These are phyloP conservation scores for Penaeus japonicus DNA, from an alignment of 1,140 invertebrate genomes.

Conservation along the genomic window DNA sequence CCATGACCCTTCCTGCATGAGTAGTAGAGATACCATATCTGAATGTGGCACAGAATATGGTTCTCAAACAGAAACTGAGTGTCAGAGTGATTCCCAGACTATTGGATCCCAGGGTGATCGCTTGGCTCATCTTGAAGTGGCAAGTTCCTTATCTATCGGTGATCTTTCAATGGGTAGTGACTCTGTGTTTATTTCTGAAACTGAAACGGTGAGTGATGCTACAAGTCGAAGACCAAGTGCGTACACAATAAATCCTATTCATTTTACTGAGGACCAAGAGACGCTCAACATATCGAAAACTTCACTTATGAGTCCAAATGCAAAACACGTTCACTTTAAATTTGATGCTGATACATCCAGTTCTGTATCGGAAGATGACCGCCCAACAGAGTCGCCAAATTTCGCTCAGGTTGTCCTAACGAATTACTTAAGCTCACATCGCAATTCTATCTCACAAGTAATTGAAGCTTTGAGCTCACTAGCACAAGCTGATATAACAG, in stretches of 20 bases:
- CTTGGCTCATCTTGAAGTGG: conserved; percentile 36
- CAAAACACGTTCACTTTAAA: conserved; percentile 57
- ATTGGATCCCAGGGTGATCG: conserved; percentile 37
- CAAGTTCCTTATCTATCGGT: conserved; percentile 60
- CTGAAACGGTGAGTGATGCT: conserved; percentile 56
- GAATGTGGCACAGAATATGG: conserved; percentile 48
- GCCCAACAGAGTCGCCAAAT: conserved; percentile 33
- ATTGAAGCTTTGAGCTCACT: conserved; percentile 60
- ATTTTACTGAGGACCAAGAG: conserved; percentile 27
- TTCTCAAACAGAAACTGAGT: conserved; percentile 40
- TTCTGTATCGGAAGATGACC: conserved; percentile 42
- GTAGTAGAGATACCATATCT: conserved; percentile 45
- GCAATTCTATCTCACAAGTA: conserved; percentile 61
- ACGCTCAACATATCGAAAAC: conserved; percentile 26
- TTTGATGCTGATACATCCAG: conserved; percentile 35
- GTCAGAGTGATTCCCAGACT: conserved; percentile 27
- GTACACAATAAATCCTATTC: conserved; percentile 35
- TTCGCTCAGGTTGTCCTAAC: conserved; percentile 60
- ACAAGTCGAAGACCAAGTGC: conserved; percentile 38
- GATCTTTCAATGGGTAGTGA: conserved; percentile 62
- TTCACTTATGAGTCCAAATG: conserved; percentile 43
- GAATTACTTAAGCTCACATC: conserved; percentile 60
- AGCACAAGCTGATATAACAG: conserved; percentile 51
- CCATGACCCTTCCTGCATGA: conserved; percentile 41
- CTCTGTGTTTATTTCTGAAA: conserved; percentile 61